Percentiles rank a stretch among this genome's conserved stretches.
These are phyloP conservation scores for Plebejus anna DNA, from an alignment of 2,888 invertebrate genomes.

Conservation along the genomic window DNA sequence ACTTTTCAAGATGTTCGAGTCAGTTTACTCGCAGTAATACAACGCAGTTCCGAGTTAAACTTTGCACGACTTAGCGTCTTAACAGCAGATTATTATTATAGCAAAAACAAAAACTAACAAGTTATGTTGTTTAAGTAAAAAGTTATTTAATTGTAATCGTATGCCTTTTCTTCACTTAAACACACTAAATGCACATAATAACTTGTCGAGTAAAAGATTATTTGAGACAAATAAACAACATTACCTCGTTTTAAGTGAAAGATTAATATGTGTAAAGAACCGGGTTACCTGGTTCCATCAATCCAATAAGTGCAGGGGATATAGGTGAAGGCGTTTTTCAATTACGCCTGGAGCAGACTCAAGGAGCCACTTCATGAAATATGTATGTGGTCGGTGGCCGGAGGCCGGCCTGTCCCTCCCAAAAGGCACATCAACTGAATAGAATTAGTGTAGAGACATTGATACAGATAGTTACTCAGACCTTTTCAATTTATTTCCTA, in stretches of 20 bases:
- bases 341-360: constrained; percentile 58
- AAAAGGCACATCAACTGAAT: constrained; percentile 63
- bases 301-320: constrained; percentile 57
- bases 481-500: constrained; percentile 44
- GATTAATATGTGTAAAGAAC: not conserved
- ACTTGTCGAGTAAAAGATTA: too few species aligned
- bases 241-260: not conserved
- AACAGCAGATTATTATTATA: not conserved
- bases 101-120: not conserved
- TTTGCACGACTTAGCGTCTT: not conserved
- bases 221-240: not conserved
- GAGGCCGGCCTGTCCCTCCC: constrained; percentile 48
- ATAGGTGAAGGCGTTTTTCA: constrained; percentile 66
- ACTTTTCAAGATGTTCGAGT: not conserved
- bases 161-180: not conserved
- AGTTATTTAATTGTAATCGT: not conserved
- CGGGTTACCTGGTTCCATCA: constrained; percentile 33
- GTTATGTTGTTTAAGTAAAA: not conserved
- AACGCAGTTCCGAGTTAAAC: not conserved
- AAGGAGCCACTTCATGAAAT: constrained; percentile 68
- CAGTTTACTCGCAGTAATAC: not conserved
- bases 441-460: constrained; percentile 68
- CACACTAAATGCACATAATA: not conserved
- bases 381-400: constrained; percentile 56
- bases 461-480: constrained; percentile 54